Base-by-base conservation (phyloP, 92 coral and sea anemone species). In the Metridium senile region DNA sequence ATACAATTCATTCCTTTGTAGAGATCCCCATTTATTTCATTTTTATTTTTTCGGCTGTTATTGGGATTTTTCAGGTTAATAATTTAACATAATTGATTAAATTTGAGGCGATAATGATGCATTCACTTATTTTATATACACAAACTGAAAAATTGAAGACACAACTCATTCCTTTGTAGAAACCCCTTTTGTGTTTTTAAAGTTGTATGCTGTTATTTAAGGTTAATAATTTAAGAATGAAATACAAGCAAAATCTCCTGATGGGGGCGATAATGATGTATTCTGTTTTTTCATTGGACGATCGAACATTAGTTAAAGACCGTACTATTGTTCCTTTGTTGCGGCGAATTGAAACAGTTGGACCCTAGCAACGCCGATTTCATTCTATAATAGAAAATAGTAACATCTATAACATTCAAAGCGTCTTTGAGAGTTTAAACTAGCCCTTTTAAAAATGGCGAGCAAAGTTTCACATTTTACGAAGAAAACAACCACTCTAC, bases 351-450 rank as follows among this genome's bases (percentile, higher is more conserved):
- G 49, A 39, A 39, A 39, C 49, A 39, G 13, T 39, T 6, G 8
- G 49, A 39, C 8, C 69, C 43, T 63, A 63, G 69, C 69, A 63
- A 63, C 69, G 28, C 1, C 49, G 20, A 34, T 22, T 39, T 39
- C 49, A 39, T 4, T 39, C 49, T 39, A 39, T 13, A 39, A 39
- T 39, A 39, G 8, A 39, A 39, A 39, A 39, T 39, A 6, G 49
- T 39, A 4, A 39, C 49, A 39, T 39, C 13, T 39, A 39, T 39
- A 13, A 39, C 49, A 39, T 39, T 39, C 6, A 39, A 6, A 4
- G 13, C 49, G 49, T 13, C 13, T 39, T 39, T 6, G 6, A 39
- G 49, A 39, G 49, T 39, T 39, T 39, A n/a, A 45, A n/a, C n/a
- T n/a, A n/a, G n/a, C n/a, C n/a, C n/a, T n/a, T 22, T 28, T 0